A percentile compares a stretch with the other conserved stretches of the same genome.
Evolutionary conservation across 1,140 invertebrate species (phyloP).

Genomic region (Ostrea denselamellosa): DNA sequence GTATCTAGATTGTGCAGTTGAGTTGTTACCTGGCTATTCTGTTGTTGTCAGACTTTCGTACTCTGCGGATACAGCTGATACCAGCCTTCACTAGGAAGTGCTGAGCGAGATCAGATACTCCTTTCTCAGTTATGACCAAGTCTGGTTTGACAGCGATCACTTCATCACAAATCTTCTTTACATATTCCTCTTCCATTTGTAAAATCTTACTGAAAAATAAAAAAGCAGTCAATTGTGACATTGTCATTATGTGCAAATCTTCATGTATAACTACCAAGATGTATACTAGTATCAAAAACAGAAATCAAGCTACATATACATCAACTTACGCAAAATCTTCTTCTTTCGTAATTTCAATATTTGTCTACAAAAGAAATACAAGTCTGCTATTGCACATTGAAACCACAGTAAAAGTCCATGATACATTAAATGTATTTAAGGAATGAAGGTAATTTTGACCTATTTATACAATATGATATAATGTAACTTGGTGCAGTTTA

Average conservation of each 20-base stretch:
- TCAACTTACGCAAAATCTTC: constrained; percentile 94
- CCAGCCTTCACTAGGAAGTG: constrained; percentile 87
- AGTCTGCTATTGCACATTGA: no score
- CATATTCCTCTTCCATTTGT: constrained; percentile 94
- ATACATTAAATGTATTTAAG: background rate
- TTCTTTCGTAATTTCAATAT: constrained; percentile 97
- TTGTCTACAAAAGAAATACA: constrained; percentile 85
- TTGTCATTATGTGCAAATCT: no score
- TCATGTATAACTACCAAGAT: no score
- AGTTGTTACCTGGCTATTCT: constrained; percentile 86
- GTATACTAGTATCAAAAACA: no score
- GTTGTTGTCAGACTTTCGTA: constrained; percentile 98
- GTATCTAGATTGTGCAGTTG: no score
- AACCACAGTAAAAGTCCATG: background rate
- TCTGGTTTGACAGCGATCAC: constrained; percentile 97
- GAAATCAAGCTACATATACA: constrained; percentile 35
- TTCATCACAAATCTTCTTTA: constrained; percentile 94
- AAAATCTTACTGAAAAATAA: constrained; percentile 72
- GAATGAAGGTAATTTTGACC: no score
- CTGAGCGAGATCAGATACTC: constrained; percentile 88
- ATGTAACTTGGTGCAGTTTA: no score
- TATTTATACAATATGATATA: no score
- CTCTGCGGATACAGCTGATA: constrained; percentile 93
- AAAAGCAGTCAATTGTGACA: no score
- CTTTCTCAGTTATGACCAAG: constrained; percentile 98